Evolutionary conservation across 2,888 invertebrate species (phyloP), one percentile per base, ranked within the genome.

Genomic region (Tipula confusa): DNA sequence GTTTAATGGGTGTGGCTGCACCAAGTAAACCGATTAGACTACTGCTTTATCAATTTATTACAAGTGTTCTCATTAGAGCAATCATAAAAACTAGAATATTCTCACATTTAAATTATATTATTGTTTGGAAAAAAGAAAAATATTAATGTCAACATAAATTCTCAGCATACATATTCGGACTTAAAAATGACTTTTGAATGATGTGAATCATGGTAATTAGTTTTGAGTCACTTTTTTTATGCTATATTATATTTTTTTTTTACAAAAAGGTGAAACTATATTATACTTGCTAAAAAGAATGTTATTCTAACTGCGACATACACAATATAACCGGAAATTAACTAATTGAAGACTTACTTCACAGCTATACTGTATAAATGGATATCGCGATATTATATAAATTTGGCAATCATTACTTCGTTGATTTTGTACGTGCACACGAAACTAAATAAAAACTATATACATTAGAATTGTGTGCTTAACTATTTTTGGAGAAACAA

Each of bases 371-470:
- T 1, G 11, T 3, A 64, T 1, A 64, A 9, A 64, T 64, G 64
- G 24, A 18, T 64, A 24, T 64, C 24, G 64, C 64, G 64, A 24
- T 64, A 9, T 24, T 64, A 64, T 64, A 64, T 64, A 64, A 64
- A 64, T 64, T 64, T 64, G 64, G 64, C 64, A 64, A 64, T 64
- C 64, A 64, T 64, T 64, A 64, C 7, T 64, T 64, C 64, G 18
- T 64, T 64, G 24, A n/a, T 64, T 64, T 64, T 24, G 3, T 64
- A 13, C 24, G 24, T 64, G 64, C 11, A 64, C 64, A 64, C 6
- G 9, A 64, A 64, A 64, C n/a, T n/a, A n/a, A n/a, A n/a, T n/a
- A n/a, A n/a, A n/a, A n/a, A n/a, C n/a, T n/a, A n/a, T n/a, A n/a
- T n/a, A n/a, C 13, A 11, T 24, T 64, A 24, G 24, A 64, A 64